Evolutionary conservation across 2,113 vertebrate genomes (phyloP).

Genomic region (Datnioides undecimradiatus): DNA sequence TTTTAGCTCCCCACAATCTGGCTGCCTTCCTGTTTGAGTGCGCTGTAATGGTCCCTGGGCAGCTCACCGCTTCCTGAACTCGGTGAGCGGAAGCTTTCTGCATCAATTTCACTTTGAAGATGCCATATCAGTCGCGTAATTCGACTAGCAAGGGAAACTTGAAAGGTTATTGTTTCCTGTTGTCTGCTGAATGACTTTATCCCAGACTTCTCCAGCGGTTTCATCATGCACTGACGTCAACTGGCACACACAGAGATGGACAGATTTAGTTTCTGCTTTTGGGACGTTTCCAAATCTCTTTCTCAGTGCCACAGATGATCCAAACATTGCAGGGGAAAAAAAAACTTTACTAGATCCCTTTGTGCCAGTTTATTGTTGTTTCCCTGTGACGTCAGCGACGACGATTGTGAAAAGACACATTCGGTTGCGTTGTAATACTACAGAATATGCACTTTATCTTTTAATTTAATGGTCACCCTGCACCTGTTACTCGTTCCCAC

Average conservation of each 20-base stretch:
- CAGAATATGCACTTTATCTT: not conserved
- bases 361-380: conserved; percentile 1
- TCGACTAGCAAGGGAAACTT: conserved; percentile 76
- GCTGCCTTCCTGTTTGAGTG: conserved; percentile 81
- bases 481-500: conserved; percentile 46
- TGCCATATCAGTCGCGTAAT: conserved; percentile 78
- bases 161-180: conserved; percentile 85
- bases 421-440: not conserved
- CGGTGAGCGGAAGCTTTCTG: conserved; percentile 82
- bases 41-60: conserved; percentile 80
- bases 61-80: conserved; percentile 84
- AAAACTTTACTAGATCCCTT: not conserved
- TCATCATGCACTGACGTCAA: conserved; percentile 77
- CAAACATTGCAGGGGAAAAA: conserved; percentile 18
- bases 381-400: not conserved
- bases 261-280: conserved; percentile 64
- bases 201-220: conserved; percentile 62
- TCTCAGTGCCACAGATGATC: conserved; percentile 37
- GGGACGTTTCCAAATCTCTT: conserved; percentile 48
- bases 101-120: conserved; percentile 85
- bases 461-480: not conserved
- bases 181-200: conserved; percentile 80
- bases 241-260: conserved; percentile 49
- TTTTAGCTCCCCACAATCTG: conserved; percentile 82
- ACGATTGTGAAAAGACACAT: not conserved